These are phyloP conservation scores for Brenthis daphne DNA, from an alignment of 2,888 invertebrate species.

Conservation along the genomic window DNA sequence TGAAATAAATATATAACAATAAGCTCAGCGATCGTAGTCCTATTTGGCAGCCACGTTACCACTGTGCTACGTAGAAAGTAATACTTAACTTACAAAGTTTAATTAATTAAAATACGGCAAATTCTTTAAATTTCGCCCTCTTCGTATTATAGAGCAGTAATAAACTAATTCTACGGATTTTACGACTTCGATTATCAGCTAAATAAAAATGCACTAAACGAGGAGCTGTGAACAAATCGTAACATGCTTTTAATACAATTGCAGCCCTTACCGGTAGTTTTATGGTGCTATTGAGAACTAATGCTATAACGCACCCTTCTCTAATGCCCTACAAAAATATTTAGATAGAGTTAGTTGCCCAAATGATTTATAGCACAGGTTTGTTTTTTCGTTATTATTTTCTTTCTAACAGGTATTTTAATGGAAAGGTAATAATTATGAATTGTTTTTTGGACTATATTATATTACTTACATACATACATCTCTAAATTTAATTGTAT, in stretches of 20 bases:
- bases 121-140: not conserved
- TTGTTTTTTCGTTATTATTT: no score
- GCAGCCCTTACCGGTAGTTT: slow-evolving; percentile 35
- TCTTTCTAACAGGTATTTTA: no score
- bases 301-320: slow-evolving; percentile 25
- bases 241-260: slow-evolving; percentile 39
- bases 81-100: not conserved
- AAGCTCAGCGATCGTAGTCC: not conserved
- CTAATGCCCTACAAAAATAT: not conserved
- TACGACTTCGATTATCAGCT: slow-evolving; percentile 28
- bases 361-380: no score
- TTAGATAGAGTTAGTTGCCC: no score
- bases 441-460: no score
- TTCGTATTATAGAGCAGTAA: not conserved
- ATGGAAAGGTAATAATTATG: no score
- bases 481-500: no score
- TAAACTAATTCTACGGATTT: slow-evolving; percentile 12
- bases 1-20: no score
- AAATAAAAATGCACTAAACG: slow-evolving; percentile 32
- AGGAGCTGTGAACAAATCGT: slow-evolving; percentile 30
- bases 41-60: not conserved
- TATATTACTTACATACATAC: no score
- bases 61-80: not conserved
- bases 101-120: not conserved
- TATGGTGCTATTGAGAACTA: slow-evolving; percentile 31